A percentile compares a stretch with the other conserved stretches of the same genome.
Conservation (phyloP, 2,888 invertebrate genomes). For the Hesperia comma region DNA sequence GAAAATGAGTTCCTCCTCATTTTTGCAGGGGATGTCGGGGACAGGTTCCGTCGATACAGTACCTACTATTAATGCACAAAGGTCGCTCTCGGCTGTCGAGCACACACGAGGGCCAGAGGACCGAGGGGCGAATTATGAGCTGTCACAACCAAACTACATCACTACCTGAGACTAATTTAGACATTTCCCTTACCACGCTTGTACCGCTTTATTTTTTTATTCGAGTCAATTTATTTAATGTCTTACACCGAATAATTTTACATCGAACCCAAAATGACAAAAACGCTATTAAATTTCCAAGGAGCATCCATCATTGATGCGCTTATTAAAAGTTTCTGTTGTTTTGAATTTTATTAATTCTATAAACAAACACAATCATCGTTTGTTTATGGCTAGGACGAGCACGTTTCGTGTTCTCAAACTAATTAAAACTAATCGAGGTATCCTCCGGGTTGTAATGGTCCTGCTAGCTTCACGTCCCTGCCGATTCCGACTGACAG, state of each 20-base stretch:
- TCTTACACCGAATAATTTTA: conserved; percentile 29
- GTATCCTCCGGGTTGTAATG: conserved; percentile 43
- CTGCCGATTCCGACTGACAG: conserved; percentile 46
- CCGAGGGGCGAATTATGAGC: conserved; percentile 74
- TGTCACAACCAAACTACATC: conserved; percentile 66
- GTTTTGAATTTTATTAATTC: conserved; percentile 46
- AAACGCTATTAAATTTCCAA: conserved; percentile 30
- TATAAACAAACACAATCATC: conserved; percentile 55
- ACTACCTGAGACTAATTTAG: conserved; percentile 60
- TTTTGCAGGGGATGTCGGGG: conserved; percentile 59
- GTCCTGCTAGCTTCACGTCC: conserved; percentile 39
- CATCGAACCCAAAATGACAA: conserved; percentile 29
- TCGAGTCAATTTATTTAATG: conserved; percentile 29
- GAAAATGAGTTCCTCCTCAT: conserved; percentile 70
- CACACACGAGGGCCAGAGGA: conserved; percentile 50
- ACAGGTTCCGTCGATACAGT: conserved; percentile 62
- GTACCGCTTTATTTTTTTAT: conserved; percentile 31
- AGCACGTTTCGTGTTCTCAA: conserved; percentile 49
- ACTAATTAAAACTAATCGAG: conserved; percentile 73
- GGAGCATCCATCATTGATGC: conserved; percentile 27
- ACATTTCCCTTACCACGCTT: conserved; percentile 43
- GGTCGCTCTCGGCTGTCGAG: conserved; percentile 71
- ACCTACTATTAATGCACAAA: conserved; percentile 75
- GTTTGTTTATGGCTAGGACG: conserved; percentile 50
- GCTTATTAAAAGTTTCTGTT: conserved; percentile 34